These are phyloP conservation scores for Agelastica alni DNA, from an alignment of 2,888 invertebrate species.

Conservation along the genomic window DNA sequence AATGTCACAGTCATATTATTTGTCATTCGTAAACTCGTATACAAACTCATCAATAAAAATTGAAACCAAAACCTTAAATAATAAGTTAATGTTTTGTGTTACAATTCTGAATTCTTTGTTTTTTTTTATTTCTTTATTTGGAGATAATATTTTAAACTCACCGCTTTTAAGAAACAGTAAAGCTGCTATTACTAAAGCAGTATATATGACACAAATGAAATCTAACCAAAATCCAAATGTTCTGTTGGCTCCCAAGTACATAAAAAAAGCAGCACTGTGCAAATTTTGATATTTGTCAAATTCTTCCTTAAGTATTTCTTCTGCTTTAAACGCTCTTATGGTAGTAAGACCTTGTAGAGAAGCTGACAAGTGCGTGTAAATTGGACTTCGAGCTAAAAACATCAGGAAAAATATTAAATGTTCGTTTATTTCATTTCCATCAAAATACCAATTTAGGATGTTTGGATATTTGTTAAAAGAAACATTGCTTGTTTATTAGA, in stretches of 20 bases:
- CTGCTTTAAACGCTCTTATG: constrained; percentile 71
- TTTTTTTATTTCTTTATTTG: not conserved
- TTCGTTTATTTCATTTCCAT: too few species aligned
- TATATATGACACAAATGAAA: constrained; percentile 67
- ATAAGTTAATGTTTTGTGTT: too few species aligned
- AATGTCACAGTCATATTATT: too few species aligned
- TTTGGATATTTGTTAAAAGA: too few species aligned
- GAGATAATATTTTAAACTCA: constrained; percentile 40
- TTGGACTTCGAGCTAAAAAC: constrained; percentile 73
- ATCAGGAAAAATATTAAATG: too few species aligned
- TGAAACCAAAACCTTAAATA: too few species aligned
- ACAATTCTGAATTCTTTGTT: too few species aligned
- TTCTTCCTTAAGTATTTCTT: constrained; percentile 62
- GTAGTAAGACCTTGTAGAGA: constrained; percentile 77
- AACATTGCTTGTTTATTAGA: too few species aligned
- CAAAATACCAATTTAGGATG: too few species aligned
- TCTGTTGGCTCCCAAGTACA: constrained; percentile 65
- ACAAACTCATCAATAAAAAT: too few species aligned
- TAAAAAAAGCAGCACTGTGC: constrained; percentile 75
- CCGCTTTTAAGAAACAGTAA: constrained; percentile 65
- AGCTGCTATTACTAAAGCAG: constrained; percentile 66
- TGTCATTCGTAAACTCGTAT: too few species aligned
- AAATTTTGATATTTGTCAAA: constrained; percentile 66
- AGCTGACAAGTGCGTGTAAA: constrained; percentile 75
- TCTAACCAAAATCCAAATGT: constrained; percentile 75